A percentile compares a stretch with the other conserved stretches of the same genome.
These are phyloP conservation scores for Macrotrachela quadricornifera DNA, from an alignment of 1,140 invertebrate species.

Conservation along the genomic window DNA sequence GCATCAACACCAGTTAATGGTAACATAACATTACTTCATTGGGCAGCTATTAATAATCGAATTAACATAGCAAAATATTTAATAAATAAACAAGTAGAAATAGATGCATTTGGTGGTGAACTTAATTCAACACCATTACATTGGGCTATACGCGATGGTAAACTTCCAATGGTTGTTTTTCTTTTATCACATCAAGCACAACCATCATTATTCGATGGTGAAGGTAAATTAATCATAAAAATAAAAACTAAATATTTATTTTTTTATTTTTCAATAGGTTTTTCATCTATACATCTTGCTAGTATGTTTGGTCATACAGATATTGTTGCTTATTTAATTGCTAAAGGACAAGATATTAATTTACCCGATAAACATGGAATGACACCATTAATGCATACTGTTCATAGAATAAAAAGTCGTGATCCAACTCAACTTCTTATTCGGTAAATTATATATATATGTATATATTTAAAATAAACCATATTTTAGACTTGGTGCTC, in stretches of 20 bases:
- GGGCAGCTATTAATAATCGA: conserved; percentile 91
- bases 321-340: conserved; percentile 84
- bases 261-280: conserved; percentile 93
- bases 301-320: conserved; percentile 89
- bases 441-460: conserved; percentile 29
- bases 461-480: not conserved
- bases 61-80: conserved; percentile 67
- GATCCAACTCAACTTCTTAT: no score
- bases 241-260: conserved; percentile 39
- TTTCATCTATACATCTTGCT: conserved; percentile 78
- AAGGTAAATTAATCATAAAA: conserved; percentile 38
- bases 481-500: conserved; percentile 74
- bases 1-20: no score
- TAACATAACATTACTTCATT: conserved; percentile 51
- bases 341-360: conserved; percentile 63
- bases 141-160: conserved; percentile 89
- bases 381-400: conserved; percentile 91
- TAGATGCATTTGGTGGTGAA: conserved; percentile 84
- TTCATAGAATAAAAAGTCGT: conserved; percentile 43
- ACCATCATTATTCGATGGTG: conserved; percentile 68
- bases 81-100: conserved; percentile 58
- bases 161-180: conserved; percentile 68
- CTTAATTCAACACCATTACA: conserved; percentile 81
- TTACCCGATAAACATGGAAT: conserved; percentile 35
- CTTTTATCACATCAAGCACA: conserved; percentile 80